Evolutionary conservation across 2,888 invertebrate species (phyloP).

Genomic region (Eudemis profundana): DNA sequence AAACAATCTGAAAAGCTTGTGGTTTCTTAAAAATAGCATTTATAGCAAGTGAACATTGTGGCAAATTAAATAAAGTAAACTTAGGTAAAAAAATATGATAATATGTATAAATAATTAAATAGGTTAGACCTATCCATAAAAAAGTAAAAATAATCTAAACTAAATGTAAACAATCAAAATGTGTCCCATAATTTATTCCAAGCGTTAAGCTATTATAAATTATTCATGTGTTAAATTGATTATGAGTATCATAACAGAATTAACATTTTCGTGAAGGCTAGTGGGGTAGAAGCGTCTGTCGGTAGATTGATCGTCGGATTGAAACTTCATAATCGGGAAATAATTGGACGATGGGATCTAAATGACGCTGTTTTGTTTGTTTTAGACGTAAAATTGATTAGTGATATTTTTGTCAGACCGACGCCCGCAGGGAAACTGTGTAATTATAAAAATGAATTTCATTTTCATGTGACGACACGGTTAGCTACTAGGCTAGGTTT

Average conservation of each 20-base stretch:
- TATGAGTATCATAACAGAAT: conserved; percentile 42
- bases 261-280: conserved; percentile 43
- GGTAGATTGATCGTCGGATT: conserved; percentile 34
- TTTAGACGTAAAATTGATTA: conserved; percentile 27
- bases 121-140: neutral
- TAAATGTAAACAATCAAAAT: conserved; percentile 6
- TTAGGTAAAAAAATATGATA: no score
- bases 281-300: conserved; percentile 42
- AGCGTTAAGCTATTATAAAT: conserved; percentile 38
- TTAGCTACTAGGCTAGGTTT: no score
- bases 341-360: conserved; percentile 34
- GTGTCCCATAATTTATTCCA: conserved; percentile 37
- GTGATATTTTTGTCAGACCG: conserved; percentile 2
- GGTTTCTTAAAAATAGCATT: no score
- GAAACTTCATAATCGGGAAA: conserved; percentile 38
- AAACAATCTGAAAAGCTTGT: no score
- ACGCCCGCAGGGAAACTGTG: no score
- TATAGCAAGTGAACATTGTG: no score
- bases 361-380: conserved; percentile 29
- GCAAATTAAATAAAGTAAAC: no score
- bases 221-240: conserved; percentile 47
- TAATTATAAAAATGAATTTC: no score
- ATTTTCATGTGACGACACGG: no score
- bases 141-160: conserved; percentile 6
- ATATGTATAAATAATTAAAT: no score